Evolutionary conservation across 1,140 invertebrate species (phyloP).

Genomic region (Trichonephila clavata): DNA sequence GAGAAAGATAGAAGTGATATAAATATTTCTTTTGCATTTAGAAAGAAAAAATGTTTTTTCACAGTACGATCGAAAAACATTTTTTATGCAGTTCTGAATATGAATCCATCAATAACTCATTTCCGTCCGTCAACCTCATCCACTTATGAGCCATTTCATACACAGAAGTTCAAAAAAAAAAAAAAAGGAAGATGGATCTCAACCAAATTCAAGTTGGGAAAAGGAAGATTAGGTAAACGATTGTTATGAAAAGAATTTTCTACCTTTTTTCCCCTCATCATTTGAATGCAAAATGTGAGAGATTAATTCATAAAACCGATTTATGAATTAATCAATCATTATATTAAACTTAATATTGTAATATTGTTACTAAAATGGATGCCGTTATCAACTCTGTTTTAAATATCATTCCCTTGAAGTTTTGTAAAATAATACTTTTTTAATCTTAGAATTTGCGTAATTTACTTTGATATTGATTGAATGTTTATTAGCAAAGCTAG

Average conservation of each 20-base stretch:
- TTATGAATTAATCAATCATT: too few species aligned
- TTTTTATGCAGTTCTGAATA: conserved; percentile 26
- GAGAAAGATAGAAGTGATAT: background rate
- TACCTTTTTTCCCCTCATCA: background rate
- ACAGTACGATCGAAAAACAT: background rate
- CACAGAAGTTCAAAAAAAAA: too few species aligned
- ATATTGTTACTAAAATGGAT: too few species aligned
- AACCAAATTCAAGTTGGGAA: background rate
- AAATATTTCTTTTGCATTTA: background rate
- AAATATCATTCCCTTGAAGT: too few species aligned
- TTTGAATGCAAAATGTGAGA: background rate
- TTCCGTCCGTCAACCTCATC: conserved; percentile 5
- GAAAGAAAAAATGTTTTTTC: background rate
- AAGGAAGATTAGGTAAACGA: background rate
- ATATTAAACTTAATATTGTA: too few species aligned
- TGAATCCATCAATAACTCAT: conserved; percentile 32
- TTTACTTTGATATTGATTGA: too few species aligned
- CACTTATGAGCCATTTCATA: background rate
- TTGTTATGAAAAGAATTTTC: background rate
- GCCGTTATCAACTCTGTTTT: too few species aligned
- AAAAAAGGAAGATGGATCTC: background rate
- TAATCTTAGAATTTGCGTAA: too few species aligned
- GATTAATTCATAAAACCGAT: too few species aligned
- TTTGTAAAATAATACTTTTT: too few species aligned
- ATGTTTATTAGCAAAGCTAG: too few species aligned